Conservation (phyloP, 1,140 invertebrate genomes). For the Drosophila nigrodunni region DNA sequence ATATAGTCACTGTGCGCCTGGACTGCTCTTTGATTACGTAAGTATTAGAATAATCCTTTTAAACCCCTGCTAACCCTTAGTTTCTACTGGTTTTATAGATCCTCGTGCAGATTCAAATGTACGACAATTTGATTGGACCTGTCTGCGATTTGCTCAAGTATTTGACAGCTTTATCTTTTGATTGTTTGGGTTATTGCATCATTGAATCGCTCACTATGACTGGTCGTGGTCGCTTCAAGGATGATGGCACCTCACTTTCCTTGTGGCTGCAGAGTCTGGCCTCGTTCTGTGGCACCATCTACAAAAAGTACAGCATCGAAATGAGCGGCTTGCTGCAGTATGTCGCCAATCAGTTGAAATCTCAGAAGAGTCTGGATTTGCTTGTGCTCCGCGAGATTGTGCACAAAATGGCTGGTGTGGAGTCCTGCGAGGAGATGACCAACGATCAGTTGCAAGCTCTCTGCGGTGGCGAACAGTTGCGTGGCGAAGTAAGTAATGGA, state of each 20-base stretch:
- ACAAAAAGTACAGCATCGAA: slow-evolving; percentile 99
- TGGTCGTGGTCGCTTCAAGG: slow-evolving; percentile 92
- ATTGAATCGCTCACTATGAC: slow-evolving; percentile 94
- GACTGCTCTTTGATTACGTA: slow-evolving; percentile 98
- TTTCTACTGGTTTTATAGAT: slow-evolving; percentile 88
- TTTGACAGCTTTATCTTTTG: slow-evolving; percentile 97
- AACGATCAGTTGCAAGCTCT: slow-evolving; percentile 97
- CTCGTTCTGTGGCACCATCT: slow-evolving; percentile 97
- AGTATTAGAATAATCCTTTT: slow-evolving; percentile 36
- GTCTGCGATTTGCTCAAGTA: slow-evolving; percentile 99
- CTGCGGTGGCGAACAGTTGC: slow-evolving; percentile 97
- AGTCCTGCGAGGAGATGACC: slow-evolving; percentile 98
- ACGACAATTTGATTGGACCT: slow-evolving; percentile 98
- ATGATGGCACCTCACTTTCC: slow-evolving; percentile 97
- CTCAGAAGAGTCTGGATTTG: slow-evolving; percentile 97
- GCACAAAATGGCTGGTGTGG: slow-evolving; percentile 99
- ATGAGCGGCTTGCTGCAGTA: slow-evolving; percentile 97
- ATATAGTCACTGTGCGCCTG: slow-evolving; percentile 97
- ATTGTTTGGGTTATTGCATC: slow-evolving; percentile 97
- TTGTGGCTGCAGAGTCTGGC: slow-evolving; percentile 97
- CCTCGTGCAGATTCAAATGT: slow-evolving; percentile 96
- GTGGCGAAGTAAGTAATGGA: slow-evolving; percentile 90
- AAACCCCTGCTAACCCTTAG: slow-evolving; percentile 58
- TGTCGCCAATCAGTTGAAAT: slow-evolving; percentile 98
- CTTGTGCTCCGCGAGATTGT: slow-evolving; percentile 98